phyloP scores from a whole-genome alignment of 1,140 invertebrate species.

The Maconellicoccus hirsutus region DNA sequence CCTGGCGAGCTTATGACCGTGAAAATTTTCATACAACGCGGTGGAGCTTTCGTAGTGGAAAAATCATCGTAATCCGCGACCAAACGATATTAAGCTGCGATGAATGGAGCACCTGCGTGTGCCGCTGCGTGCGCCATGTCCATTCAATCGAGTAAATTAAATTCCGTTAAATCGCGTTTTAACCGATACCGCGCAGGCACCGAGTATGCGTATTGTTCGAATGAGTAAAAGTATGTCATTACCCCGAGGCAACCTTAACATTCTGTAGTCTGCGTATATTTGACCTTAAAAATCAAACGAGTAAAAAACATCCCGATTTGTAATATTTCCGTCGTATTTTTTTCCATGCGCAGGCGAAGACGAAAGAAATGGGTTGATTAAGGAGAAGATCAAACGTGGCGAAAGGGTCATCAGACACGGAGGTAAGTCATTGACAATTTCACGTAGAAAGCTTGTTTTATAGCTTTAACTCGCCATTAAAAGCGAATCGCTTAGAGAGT shows the following conservation, averaged over 20 bases:
- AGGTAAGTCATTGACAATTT: not conserved
- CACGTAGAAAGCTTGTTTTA: too few relatives aligned
- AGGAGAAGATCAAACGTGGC: constrained; percentile 14
- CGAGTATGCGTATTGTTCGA: not conserved
- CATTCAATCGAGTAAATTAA: constrained; percentile 4
- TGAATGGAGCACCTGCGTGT: not conserved
- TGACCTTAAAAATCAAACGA: not conserved
- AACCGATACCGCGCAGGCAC: not conserved
- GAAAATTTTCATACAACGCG: too few relatives aligned
- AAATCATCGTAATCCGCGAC: too few relatives aligned
- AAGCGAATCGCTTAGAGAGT: too few relatives aligned
- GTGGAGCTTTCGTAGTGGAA: too few relatives aligned
- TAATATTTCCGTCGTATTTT: not conserved
- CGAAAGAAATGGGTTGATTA: constrained; percentile 14
- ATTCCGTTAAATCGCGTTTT: not conserved
- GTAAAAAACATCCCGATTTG: not conserved
- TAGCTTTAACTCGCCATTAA: too few relatives aligned
- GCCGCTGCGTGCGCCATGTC: not conserved
- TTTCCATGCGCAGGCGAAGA: not conserved
- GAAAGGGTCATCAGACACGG: constrained; percentile 10
- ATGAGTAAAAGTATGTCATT: not conserved
- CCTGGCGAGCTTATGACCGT: too few relatives aligned
- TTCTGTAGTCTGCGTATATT: not conserved
- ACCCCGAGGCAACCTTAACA: constrained; percentile 6
- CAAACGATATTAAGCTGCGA: too few relatives aligned